Conservation (phyloP, 2,888 invertebrate genomes). For the Camptogramma bilineatum region DNA sequence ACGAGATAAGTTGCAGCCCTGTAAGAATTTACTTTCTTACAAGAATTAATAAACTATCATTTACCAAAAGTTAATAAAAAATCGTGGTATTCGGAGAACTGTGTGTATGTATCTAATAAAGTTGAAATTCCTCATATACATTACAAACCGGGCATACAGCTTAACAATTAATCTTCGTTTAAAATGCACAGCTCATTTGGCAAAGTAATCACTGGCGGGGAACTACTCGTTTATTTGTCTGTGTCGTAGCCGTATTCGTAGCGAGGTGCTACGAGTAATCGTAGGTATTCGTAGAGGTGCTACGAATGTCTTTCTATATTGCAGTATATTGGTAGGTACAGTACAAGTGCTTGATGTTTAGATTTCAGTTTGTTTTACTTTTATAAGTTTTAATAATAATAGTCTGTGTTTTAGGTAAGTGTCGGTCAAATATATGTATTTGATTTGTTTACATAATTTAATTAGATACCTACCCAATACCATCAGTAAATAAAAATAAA, state of each 20-base stretch:
- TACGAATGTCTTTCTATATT: neutral
- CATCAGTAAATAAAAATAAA: too few species aligned
- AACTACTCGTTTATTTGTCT: constrained; percentile 38
- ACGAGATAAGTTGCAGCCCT: too few species aligned
- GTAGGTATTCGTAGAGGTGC: constrained; percentile 8
- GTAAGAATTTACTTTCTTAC: too few species aligned
- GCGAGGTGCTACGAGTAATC: constrained; percentile 2
- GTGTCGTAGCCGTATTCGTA: constrained; percentile 20
- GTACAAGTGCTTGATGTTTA: neutral
- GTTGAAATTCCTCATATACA: constrained; percentile 11
- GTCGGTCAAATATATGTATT: too few species aligned
- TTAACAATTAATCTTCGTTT: constrained; percentile 53
- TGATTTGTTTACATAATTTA: too few species aligned
- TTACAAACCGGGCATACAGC: constrained; percentile 29
- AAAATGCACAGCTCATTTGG: constrained; percentile 52
- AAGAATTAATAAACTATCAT: too few species aligned
- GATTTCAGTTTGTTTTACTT: neutral
- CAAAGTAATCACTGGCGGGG: constrained; percentile 45
- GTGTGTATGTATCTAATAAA: neutral
- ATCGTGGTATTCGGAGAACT: too few species aligned
- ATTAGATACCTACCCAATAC: too few species aligned
- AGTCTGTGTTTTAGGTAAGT: too few species aligned
- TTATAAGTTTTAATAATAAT: neutral
- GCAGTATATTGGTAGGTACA: too few species aligned
- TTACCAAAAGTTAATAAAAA: too few species aligned